Evolutionary conservation across 1,140 invertebrate genomes (phyloP), one percentile per base, ranked within the genome.

Genomic region (Zaprionus nigranus): DNA sequence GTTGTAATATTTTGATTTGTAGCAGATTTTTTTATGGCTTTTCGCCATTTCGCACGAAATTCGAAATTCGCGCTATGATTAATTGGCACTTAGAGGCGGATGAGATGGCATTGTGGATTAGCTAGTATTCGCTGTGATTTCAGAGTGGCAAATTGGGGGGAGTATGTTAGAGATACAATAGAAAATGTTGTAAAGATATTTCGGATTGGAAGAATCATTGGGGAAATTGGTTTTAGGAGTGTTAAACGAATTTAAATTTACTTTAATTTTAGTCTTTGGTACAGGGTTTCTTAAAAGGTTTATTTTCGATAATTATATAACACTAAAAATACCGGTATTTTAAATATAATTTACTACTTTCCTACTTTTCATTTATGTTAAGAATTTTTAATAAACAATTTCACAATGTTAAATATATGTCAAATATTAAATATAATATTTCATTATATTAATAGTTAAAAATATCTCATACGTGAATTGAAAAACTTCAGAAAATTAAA

Each of bases 1-100:
- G 43, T 36, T 70, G 46, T 57, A 43, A 74, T 78, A 61, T 80
- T 59, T 28, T 81, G 69, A 84, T 84, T 68, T 84, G 70, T 78
- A 62, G 73, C 51, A 63, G 59, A 70, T 64, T 67, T 74, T 73
- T 75, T 57, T 54, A 63, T 64, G 43, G 69, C 66, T 81, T 70
- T 84, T 74, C 26, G 40, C 40, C 34, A 74, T 66, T 68, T 51
- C 26, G 13, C 53, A 20, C 5, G 15, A 56, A 56, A 26, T 56
- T 56, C 13, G 5, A 20, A 20, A 24, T 24, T 24, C 20, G 49
- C 9, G 46, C 49, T 68, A 67, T 84, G 81, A 84, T 78, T 84
- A 78, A 84, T 81, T 74, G 78, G 58, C 72, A 63, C 53, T 75
- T 75, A 70, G 51, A 46, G 26, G 53, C 26, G 43, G 38, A 17